Percentiles rank a stretch among this genome's conserved stretches.
Evolutionary conservation across 2,113 vertebrate species (phyloP).

Genomic region (Pelmatolapia mariae): DNA sequence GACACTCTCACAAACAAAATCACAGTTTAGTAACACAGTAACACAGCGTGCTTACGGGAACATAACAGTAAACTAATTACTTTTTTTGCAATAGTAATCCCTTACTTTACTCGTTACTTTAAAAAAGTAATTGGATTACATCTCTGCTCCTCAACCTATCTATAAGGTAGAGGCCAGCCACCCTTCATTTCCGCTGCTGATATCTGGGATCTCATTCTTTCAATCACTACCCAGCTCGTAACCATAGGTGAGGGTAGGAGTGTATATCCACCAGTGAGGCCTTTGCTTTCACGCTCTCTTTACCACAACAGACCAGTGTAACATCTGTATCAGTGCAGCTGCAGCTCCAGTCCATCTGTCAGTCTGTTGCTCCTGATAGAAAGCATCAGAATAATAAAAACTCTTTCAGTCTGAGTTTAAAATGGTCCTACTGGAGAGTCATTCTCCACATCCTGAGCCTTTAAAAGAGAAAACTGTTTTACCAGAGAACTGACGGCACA

Average conservation of each 20-base stretch:
- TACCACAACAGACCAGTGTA: background rate
- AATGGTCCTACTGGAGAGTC: background rate
- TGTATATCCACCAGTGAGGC: background rate
- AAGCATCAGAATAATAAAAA: background rate
- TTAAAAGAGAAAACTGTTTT: background rate
- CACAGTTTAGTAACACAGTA: too few species aligned
- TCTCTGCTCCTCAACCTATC: too few species aligned
- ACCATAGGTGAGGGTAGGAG: background rate
- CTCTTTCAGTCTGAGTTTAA: background rate
- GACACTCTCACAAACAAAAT: too few species aligned
- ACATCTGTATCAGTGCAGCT: background rate
- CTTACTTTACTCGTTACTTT: too few species aligned
- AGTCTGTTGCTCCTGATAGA: background rate
- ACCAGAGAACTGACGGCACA: background rate
- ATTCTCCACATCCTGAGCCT: background rate
- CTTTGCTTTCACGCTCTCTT: background rate
- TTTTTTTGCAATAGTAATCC: too few species aligned
- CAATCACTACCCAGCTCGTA: too few species aligned
- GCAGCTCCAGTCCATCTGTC: background rate
- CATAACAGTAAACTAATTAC: too few species aligned
- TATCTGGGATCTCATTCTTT: too few species aligned
- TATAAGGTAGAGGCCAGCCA: too few species aligned
- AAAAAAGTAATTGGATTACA: too few species aligned
- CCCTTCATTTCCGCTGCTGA: too few species aligned
- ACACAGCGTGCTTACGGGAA: too few species aligned